These are phyloP conservation scores for Acronicta leporina DNA, from an alignment of 2,888 invertebrate genomes.

Conservation along the genomic window DNA sequence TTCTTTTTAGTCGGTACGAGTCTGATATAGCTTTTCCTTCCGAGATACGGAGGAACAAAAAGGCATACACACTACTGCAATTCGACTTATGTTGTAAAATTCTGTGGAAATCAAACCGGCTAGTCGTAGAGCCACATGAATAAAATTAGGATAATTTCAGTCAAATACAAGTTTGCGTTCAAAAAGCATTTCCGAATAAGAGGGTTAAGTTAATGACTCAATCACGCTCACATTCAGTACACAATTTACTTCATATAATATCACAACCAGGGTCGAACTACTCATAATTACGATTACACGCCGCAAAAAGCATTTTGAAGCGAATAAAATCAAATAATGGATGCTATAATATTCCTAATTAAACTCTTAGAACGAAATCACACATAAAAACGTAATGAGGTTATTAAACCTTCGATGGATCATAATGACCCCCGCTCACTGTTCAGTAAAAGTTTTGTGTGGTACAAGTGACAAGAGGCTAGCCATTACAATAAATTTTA, in stretches of 20 bases:
- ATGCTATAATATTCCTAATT: slow-evolving; percentile 41
- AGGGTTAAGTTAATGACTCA: slow-evolving; percentile 1
- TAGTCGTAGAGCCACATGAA: too few species aligned
- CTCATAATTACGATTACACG: slow-evolving; percentile 18
- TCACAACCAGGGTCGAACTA: slow-evolving; percentile 29
- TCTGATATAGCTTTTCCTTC: too few species aligned
- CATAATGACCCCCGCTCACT: slow-evolving; percentile 44
- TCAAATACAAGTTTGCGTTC: not conserved
- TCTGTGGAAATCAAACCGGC: too few species aligned
- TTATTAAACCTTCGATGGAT: slow-evolving; percentile 53
- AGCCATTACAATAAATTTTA: slow-evolving; percentile 14
- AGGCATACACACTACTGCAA: too few species aligned
- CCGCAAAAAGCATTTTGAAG: slow-evolving; percentile 30
- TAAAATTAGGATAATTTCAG: too few species aligned
- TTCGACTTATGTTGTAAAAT: too few species aligned
- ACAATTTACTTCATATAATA: slow-evolving; percentile 18
- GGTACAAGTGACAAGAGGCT: not conserved
- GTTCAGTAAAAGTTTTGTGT: slow-evolving; percentile 43
- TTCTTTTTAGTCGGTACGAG: too few species aligned
- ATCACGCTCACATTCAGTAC: slow-evolving; percentile 24
- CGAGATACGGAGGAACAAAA: too few species aligned
- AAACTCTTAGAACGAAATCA: slow-evolving; percentile 38
- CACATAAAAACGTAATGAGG: slow-evolving; percentile 54
- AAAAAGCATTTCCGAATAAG: not conserved
- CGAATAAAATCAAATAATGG: slow-evolving; percentile 37